These are phyloP conservation scores for Scaptomyza pallida DNA, from an alignment of 1,140 invertebrate genomes.

Conservation along the genomic window DNA sequence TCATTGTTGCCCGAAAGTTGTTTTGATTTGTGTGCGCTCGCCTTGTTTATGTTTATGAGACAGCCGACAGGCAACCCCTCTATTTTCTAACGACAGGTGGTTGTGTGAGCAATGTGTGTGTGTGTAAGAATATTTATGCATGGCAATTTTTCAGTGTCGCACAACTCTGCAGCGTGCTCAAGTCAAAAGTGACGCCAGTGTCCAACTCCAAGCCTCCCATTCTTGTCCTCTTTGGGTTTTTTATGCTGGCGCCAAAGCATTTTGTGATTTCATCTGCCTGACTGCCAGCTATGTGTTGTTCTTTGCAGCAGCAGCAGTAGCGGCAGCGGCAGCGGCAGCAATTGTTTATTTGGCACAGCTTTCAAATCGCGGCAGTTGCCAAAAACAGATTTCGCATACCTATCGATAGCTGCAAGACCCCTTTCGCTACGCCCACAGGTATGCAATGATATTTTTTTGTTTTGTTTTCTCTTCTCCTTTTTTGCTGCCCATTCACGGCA, in stretches of 20 bases:
- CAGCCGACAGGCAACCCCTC: conserved; percentile 1
- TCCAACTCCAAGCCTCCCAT: neutral
- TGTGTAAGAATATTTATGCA: conserved; percentile 63
- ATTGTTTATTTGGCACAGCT: conserved; percentile 51
- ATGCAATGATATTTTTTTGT: conserved; percentile 8
- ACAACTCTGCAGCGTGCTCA: conserved; percentile 40
- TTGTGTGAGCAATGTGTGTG: conserved; percentile 19
- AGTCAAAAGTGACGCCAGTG: conserved; percentile 39
- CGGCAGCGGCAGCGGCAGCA: conserved; percentile 31
- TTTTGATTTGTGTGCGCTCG: conserved; percentile 60
- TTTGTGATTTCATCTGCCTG: conserved; percentile 54
- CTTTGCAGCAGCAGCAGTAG: too few species aligned
- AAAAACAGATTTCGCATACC: conserved; percentile 29
- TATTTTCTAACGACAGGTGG: conserved; percentile 38
- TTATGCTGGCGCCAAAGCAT: conserved; percentile 44
- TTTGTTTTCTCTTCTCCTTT: conserved; percentile 1
- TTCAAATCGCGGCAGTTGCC: conserved; percentile 56
- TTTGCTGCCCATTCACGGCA: conserved; percentile 12
- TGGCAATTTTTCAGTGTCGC: conserved; percentile 74
- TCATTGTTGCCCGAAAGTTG: conserved; percentile 32
- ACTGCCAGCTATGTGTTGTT: conserved; percentile 32
- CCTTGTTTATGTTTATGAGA: conserved; percentile 65
- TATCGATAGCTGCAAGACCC: conserved; percentile 21
- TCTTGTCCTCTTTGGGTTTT: neutral
- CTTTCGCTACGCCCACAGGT: conserved; percentile 16